Conservation (phyloP, 1,140 invertebrate species). For the Zaprionus africanus region DNA sequence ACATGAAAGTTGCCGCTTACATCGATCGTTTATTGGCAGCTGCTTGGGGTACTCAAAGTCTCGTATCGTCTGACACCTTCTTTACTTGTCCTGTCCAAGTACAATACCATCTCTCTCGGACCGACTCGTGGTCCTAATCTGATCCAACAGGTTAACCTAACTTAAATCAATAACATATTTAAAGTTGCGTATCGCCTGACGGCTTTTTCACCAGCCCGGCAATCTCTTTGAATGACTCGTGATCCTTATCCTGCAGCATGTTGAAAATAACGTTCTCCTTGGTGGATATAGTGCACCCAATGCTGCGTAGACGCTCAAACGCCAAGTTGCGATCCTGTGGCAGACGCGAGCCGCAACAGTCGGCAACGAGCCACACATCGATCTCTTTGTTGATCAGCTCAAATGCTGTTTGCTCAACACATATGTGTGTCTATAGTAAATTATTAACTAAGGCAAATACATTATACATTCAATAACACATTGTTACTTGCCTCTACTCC, state of each 20-base stretch:
- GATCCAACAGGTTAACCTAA: slow-evolving; percentile 85
- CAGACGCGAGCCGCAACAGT: slow-evolving; percentile 91
- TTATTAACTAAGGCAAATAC: background rate
- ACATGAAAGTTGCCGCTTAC: slow-evolving; percentile 60
- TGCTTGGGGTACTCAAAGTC: slow-evolving; percentile 77
- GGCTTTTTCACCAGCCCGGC: slow-evolving; percentile 87
- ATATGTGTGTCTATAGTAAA: slow-evolving; percentile 89
- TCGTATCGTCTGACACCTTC: slow-evolving; percentile 86
- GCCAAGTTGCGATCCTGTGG: slow-evolving; percentile 89
- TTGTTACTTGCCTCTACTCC: slow-evolving; percentile 89
- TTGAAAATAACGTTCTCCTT: slow-evolving; percentile 92
- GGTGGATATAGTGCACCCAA: slow-evolving; percentile 92
- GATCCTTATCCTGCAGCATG: slow-evolving; percentile 89
- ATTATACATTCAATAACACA: background rate
- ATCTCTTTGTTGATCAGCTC: slow-evolving; percentile 89
- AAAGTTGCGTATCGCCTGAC: slow-evolving; percentile 85
- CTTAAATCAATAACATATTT: background rate
- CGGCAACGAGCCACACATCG: slow-evolving; percentile 93
- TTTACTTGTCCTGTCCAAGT: slow-evolving; percentile 86
- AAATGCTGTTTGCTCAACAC: slow-evolving; percentile 94
- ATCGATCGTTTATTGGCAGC: slow-evolving; percentile 35
- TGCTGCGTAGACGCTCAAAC: slow-evolving; percentile 89
- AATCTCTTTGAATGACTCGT: slow-evolving; percentile 91
- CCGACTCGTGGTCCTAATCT: slow-evolving; percentile 91
- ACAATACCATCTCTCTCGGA: slow-evolving; percentile 86